Conservation (phyloP, 2,113 vertebrate species). For the Bungarus multicinctus region DNA sequence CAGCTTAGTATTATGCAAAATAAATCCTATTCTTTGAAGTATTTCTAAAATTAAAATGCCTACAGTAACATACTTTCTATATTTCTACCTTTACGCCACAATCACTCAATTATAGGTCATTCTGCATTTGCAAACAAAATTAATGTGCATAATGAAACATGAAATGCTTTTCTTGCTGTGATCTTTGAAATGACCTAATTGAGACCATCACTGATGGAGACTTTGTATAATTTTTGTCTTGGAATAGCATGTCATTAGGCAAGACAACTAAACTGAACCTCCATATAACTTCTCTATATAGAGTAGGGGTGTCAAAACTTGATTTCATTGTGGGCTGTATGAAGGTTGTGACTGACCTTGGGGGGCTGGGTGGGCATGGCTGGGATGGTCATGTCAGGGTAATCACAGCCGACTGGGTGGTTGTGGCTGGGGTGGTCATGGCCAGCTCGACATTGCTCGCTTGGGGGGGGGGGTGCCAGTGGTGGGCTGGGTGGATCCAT, state of each 20-base stretch:
- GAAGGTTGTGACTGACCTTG: too few relatives aligned
- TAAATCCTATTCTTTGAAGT: background rate
- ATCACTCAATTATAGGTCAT: background rate
- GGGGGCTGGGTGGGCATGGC: too few relatives aligned
- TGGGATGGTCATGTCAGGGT: too few relatives aligned
- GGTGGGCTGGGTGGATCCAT: too few relatives aligned
- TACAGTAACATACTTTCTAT: background rate
- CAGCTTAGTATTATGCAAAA: slow-evolving; percentile 9
- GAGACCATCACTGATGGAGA: background rate
- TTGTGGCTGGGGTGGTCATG: too few relatives aligned
- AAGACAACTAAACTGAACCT: background rate
- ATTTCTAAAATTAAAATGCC: background rate
- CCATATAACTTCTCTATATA: background rate
- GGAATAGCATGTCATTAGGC: background rate
- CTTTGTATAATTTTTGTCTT: background rate
- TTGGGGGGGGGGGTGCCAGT: too few relatives aligned
- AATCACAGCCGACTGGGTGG: too few relatives aligned
- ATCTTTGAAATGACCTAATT: background rate
- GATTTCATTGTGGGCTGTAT: too few relatives aligned
- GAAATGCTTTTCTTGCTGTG: background rate
- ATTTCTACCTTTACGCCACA: background rate
- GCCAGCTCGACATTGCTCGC: too few relatives aligned
- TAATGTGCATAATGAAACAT: background rate
- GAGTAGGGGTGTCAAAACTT: too few relatives aligned
- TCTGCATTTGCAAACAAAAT: slow-evolving; percentile 23